phyloP scores from a whole-genome alignment of 1,140 invertebrate genomes.

The Aphelinus atriplicis region DNA sequence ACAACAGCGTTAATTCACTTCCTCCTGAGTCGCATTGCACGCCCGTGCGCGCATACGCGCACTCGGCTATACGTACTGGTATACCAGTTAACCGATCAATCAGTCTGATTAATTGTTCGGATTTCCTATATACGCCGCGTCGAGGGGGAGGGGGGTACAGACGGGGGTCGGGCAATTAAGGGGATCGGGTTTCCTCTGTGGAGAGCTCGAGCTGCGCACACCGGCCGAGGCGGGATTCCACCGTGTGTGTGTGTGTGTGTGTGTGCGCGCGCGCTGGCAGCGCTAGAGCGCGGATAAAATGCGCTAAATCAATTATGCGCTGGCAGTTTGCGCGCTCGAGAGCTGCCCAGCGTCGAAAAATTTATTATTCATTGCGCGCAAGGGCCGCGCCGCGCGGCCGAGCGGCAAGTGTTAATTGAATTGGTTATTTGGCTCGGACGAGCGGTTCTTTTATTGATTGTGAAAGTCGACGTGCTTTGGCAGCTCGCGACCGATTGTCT shows the following conservation, averaged over 20 bases:
- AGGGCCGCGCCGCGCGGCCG: background rate
- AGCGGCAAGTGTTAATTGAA: slow-evolving; percentile 8
- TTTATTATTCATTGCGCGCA: slow-evolving; percentile 12
- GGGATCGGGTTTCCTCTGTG: slow-evolving; percentile 22
- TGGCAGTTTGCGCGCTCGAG: background rate
- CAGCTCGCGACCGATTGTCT: too few relatives aligned
- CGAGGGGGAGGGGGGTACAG: background rate
- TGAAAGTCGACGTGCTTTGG: too few relatives aligned
- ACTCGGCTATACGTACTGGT: too few relatives aligned
- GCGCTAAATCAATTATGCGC: slow-evolving; percentile 27
- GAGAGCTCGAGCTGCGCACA: background rate
- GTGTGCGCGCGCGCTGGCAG: background rate
- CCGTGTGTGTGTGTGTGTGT: background rate
- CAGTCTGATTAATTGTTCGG: slow-evolving; percentile 34
- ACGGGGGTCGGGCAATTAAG: slow-evolving; percentile 24
- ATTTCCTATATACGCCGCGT: slow-evolving; percentile 2
- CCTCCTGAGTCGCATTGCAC: background rate
- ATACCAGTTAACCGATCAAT: slow-evolving; percentile 8
- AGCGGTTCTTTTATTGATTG: too few relatives aligned
- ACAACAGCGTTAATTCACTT: slow-evolving; percentile 30
- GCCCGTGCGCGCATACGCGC: background rate
- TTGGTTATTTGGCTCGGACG: background rate
- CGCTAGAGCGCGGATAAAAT: background rate
- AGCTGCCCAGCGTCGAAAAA: background rate
- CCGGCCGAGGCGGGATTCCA: slow-evolving; percentile 10